Conservation (phyloP, 1,140 invertebrate species). For the Bombus ignitus region DNA sequence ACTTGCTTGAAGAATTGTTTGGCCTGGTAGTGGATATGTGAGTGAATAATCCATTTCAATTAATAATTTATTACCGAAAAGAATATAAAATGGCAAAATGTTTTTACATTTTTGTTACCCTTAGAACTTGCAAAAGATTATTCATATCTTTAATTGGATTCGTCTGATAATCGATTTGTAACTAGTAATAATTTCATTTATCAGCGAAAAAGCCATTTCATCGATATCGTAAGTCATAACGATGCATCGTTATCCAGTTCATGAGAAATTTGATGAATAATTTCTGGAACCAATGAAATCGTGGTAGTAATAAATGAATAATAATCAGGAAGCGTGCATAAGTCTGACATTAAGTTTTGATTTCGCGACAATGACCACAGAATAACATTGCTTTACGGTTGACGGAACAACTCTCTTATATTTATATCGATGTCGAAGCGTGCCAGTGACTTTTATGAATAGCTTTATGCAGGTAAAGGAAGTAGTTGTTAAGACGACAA, state of each 20-base stretch:
- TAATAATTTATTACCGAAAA: neutral
- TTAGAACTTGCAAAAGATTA: too few species aligned
- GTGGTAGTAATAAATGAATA: neutral
- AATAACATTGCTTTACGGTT: slow-evolving; percentile 8
- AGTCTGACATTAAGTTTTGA: neutral
- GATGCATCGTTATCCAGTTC: too few species aligned
- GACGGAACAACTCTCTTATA: neutral
- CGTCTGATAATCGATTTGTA: neutral
- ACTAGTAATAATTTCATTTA: too few species aligned
- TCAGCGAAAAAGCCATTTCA: too few species aligned
- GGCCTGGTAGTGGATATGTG: neutral
- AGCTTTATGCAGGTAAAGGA: slow-evolving; percentile 22
- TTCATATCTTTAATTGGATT: neutral
- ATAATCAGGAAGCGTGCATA: neutral
- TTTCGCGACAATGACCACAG: neutral
- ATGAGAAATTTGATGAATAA: neutral
- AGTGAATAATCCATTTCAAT: neutral
- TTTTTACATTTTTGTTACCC: too few species aligned
- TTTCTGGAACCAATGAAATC: neutral
- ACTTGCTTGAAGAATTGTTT: neutral
- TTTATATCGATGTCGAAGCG: neutral
- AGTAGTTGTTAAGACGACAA: slow-evolving; percentile 46
- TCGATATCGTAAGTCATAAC: too few species aligned
- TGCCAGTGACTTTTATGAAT: slow-evolving; percentile 12
- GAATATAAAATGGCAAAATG: neutral